Conservation (phyloP, 2,113 vertebrate species). For the Vidua macroura region DNA sequence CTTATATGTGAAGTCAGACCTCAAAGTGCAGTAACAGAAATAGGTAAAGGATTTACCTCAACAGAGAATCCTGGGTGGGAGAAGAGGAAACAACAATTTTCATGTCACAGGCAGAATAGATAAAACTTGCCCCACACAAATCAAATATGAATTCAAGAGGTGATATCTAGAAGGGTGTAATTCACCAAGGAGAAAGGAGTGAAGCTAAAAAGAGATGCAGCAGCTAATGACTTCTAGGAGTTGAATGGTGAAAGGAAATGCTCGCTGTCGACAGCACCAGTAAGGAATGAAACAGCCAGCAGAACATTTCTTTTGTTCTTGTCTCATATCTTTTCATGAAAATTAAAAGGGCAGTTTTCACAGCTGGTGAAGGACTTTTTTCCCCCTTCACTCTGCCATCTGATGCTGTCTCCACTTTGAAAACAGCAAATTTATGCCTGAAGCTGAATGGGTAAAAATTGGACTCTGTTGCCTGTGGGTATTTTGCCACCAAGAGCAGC, state of each 20-base stretch:
- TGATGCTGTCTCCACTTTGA: conserved; percentile 42
- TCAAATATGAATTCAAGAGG: not conserved
- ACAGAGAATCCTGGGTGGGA: not conserved
- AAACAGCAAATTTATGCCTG: conserved; percentile 37
- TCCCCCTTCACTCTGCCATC: not conserved
- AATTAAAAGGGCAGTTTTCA: conserved; percentile 64
- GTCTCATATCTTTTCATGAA: conserved; percentile 41
- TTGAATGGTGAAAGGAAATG: conserved; percentile 4
- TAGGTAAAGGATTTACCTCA: not conserved
- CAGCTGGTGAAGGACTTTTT: conserved; percentile 14
- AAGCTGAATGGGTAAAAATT: conserved; percentile 37
- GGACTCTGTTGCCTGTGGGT: conserved; percentile 38
- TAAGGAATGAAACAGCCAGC: conserved; percentile 32
- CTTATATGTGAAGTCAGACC: conserved; percentile 37
- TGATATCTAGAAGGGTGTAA: not conserved
- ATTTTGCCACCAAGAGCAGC: conserved; percentile 3
- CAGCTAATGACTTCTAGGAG: not conserved
- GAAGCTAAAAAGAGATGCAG: conserved; percentile 12
- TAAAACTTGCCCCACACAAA: not conserved
- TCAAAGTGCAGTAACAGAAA: conserved; percentile 32
- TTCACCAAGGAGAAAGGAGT: not conserved
- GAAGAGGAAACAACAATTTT: not conserved
- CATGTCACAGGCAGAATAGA: not conserved
- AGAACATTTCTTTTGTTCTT: conserved; percentile 50
- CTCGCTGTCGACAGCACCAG: not conserved